Conservation (phyloP, 1,140 invertebrate species). For the Ips typographus region DNA sequence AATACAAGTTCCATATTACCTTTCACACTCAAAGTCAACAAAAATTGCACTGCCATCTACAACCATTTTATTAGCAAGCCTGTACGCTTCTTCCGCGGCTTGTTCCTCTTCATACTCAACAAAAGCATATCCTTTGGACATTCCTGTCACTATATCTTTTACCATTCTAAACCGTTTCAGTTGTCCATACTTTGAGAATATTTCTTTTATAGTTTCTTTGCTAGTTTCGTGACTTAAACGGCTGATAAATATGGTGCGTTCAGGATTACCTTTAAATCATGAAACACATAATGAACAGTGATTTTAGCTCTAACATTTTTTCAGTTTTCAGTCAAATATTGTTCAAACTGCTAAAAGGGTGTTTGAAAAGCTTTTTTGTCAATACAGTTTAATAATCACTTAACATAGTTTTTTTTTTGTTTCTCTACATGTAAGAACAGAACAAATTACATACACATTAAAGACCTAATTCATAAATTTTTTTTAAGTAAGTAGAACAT, state of each 20-base stretch:
- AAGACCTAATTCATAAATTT: too few relatives aligned
- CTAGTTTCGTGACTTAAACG: conserved; percentile 72
- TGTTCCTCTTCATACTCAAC: conserved; percentile 72
- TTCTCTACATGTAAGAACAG: too few relatives aligned
- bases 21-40: conserved; percentile 69
- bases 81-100: conserved; percentile 63
- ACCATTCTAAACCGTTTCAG: conserved; percentile 70
- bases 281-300: neutral
- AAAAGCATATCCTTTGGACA: conserved; percentile 83
- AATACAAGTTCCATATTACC: conserved; percentile 37
- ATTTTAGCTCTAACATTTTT: neutral
- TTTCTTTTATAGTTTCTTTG: conserved; percentile 59
- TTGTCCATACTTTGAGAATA: conserved; percentile 69
- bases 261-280: conserved; percentile 54
- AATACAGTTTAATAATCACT: too few relatives aligned
- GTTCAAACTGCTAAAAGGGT: too few relatives aligned
- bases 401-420: too few relatives aligned
- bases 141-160: conserved; percentile 71
- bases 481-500: too few relatives aligned
- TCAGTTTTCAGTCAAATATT: neutral
- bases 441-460: too few relatives aligned
- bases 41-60: conserved; percentile 65
- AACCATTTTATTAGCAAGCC: conserved; percentile 58
- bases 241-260: conserved; percentile 77
- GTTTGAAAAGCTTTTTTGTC: too few relatives aligned